Conservation (phyloP, 2,888 invertebrate species). For the Lasioglossum vierecki region DNA sequence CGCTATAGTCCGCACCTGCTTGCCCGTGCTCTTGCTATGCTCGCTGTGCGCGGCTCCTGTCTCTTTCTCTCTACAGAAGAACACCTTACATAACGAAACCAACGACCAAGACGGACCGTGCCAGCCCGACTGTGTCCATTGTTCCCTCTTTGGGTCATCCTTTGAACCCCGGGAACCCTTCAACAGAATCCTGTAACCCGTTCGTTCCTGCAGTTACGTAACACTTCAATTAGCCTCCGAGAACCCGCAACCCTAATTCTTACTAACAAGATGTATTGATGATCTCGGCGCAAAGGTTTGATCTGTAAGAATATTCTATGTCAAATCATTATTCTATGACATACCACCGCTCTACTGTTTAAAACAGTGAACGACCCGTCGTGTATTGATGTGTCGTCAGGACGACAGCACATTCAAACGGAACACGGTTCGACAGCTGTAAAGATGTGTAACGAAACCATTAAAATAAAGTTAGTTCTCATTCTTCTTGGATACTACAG, state of each 20-base stretch:
- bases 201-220: constrained; percentile 17
- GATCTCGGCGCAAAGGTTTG: no score
- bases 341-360: no score
- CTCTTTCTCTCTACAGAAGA: constrained; percentile 13
- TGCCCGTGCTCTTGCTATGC: constrained; percentile 9
- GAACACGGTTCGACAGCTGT: no score
- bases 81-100: constrained; percentile 50
- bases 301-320: no score
- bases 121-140: constrained; percentile 22
- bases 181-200: background rate
- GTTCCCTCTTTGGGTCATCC: constrained; percentile 19
- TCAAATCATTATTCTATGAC: no score
- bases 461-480: no score
- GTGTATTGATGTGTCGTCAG: no score
- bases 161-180: constrained; percentile 1
- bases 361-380: no score
- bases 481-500: no score
- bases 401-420: no score
- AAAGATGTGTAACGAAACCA: no score
- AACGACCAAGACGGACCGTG: constrained; percentile 16
- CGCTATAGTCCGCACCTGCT: constrained; percentile 51
- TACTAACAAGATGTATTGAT: no score
- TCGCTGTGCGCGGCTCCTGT: background rate
- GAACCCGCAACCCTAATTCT: background rate
- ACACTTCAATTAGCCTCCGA: constrained; percentile 4